phyloP scores from a whole-genome alignment of 2,888 invertebrate species.

The Melieria omissa region DNA sequence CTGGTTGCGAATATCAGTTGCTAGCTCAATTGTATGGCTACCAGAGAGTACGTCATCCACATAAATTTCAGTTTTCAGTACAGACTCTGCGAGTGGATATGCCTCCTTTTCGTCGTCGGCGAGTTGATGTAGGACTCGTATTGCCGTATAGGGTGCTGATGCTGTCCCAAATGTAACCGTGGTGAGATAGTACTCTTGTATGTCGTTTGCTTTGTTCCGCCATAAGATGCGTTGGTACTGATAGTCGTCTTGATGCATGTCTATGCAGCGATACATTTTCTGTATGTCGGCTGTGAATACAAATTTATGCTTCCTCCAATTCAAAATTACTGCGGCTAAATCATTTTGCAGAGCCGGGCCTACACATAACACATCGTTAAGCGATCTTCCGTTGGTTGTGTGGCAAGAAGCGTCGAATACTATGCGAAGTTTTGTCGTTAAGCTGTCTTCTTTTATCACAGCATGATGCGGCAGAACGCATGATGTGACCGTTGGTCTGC shows the following conservation, averaged over 20 bases:
- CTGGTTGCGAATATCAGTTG: neutral
- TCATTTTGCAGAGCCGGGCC: constrained; percentile 33
- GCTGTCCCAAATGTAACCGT: constrained; percentile 25
- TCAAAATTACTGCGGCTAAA: constrained; percentile 22
- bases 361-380: constrained; percentile 24
- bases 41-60: too few species aligned
- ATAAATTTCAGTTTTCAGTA: too few species aligned
- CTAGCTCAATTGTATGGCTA: too few species aligned
- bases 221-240: constrained; percentile 26
- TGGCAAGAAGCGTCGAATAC: constrained; percentile 14
- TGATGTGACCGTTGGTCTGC: neutral
- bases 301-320: constrained; percentile 29
- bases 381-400: constrained; percentile 17
- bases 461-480: constrained; percentile 1
- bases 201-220: constrained; percentile 14
- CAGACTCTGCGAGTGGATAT: too few species aligned
- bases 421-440: constrained; percentile 21
- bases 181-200: constrained; percentile 24
- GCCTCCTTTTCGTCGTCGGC: too few species aligned
- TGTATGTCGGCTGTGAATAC: constrained; percentile 31
- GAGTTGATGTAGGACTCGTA: too few species aligned
- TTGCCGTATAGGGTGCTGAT: too few species aligned
- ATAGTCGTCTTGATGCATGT: constrained; percentile 27
- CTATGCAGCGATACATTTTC: constrained; percentile 35
- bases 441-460: constrained; percentile 6